A percentile compares a stretch with the other conserved stretches of the same genome.
These are phyloP conservation scores for Spizaetus ornatus DNA, from an alignment of 2,113 vertebrate species.

Conservation along the genomic window DNA sequence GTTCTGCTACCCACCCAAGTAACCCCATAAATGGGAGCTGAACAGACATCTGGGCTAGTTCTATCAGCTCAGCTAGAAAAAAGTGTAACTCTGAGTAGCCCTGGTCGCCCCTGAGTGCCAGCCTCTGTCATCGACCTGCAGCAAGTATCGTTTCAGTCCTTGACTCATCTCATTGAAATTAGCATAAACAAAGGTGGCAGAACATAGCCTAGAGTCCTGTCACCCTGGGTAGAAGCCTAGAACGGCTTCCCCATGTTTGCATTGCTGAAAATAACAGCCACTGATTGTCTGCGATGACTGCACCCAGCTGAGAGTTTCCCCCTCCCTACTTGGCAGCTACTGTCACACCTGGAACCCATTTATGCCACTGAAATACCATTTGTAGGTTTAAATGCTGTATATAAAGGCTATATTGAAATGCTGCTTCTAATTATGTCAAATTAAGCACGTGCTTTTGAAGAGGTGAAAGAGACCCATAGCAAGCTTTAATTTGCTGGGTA, in stretches of 20 bases:
- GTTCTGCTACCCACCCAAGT: background rate
- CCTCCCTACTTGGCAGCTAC: background rate
- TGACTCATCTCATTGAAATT: background rate
- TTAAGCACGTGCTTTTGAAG: background rate
- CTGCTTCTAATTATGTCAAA: background rate
- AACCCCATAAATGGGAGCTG: background rate
- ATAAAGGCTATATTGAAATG: background rate
- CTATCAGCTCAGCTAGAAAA: background rate
- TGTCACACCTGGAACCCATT: background rate
- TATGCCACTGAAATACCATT: background rate
- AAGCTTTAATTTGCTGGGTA: background rate
- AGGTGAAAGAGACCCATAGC: background rate
- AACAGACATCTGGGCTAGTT: background rate
- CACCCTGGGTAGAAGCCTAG: background rate
- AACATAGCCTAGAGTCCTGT: background rate
- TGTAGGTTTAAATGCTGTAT: background rate
- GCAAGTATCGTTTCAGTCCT: background rate
- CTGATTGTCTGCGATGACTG: background rate
- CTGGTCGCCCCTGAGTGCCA: rapidly evolving
- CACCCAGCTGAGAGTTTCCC: background rate
- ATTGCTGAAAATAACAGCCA: background rate
- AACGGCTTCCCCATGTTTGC: background rate
- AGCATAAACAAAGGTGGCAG: background rate
- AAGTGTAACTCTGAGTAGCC: background rate
- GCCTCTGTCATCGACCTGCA: background rate